Conservation (phyloP, 1,140 invertebrate genomes). For the Pectinophora gossypiella region DNA sequence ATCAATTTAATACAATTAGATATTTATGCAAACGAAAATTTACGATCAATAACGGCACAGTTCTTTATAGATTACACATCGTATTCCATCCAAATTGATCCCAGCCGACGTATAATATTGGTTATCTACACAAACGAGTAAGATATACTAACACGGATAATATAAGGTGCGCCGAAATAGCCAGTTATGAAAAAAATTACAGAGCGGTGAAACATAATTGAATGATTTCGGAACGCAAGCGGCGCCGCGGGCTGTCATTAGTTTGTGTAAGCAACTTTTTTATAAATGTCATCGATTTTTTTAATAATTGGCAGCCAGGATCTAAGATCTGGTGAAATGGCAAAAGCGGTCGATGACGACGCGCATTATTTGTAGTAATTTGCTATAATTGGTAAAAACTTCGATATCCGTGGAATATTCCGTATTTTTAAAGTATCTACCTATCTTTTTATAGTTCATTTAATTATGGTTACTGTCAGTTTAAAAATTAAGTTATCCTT, state of each 20-base stretch:
- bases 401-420: too few species aligned
- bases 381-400: too few species aligned
- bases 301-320: neutral
- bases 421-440: too few species aligned
- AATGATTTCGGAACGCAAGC: conserved; percentile 32
- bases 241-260: conserved; percentile 41
- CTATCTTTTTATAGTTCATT: too few species aligned
- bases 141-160: conserved; percentile 3
- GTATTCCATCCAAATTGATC: too few species aligned
- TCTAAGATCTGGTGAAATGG: neutral
- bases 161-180: conserved; percentile 34
- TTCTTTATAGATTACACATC: too few species aligned
- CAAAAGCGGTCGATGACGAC: neutral
- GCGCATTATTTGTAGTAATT: neutral
- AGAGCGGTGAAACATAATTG: conserved; percentile 55
- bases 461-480: too few species aligned
- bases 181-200: conserved; percentile 54
- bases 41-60: too few species aligned
- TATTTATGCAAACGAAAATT: too few species aligned
- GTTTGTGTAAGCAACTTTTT: conserved; percentile 35
- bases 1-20: too few species aligned
- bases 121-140: neutral
- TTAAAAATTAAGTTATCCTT: too few species aligned
- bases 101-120: neutral
- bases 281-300: conserved; percentile 24